Evolutionary conservation across 2,888 invertebrate genomes (phyloP).

Genomic region (Cheilosia urbana): DNA sequence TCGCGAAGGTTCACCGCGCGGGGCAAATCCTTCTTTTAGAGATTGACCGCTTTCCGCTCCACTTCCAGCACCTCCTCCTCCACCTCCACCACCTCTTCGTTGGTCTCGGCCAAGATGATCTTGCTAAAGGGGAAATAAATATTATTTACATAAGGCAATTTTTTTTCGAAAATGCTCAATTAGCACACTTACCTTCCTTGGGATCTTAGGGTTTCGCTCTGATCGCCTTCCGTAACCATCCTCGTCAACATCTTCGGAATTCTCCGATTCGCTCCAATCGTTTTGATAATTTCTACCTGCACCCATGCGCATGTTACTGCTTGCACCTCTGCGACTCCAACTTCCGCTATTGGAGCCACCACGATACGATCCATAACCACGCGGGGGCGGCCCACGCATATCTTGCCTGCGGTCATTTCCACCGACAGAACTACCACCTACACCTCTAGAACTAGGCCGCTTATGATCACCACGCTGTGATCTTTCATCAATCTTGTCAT

Average conservation of each 20-base stretch:
- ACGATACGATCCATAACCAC: constrained; percentile 84
- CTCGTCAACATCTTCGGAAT: constrained; percentile 90
- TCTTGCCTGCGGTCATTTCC: constrained; percentile 82
- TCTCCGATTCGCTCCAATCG: constrained; percentile 87
- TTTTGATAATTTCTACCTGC: constrained; percentile 82
- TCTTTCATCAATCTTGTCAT: constrained; percentile 57
- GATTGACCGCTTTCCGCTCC: constrained; percentile 77
- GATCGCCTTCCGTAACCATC: constrained; percentile 86
- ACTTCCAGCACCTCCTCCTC: constrained; percentile 68
- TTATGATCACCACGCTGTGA: constrained; percentile 78
- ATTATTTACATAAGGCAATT: neutral
- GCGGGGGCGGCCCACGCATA: constrained; percentile 81
- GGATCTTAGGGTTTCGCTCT: constrained; percentile 84
- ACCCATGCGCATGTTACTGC: constrained; percentile 81
- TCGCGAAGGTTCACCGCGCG: constrained; percentile 94
- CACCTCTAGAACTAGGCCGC: constrained; percentile 83
- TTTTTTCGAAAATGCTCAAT: neutral
- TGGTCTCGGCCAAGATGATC: constrained; percentile 64
- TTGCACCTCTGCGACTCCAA: constrained; percentile 80
- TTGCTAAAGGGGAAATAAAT: constrained; percentile 13
- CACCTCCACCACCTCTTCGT: constrained; percentile 61
- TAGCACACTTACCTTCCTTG: constrained; percentile 81
- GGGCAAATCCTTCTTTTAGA: constrained; percentile 90
- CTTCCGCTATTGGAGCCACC: constrained; percentile 84
- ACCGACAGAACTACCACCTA: constrained; percentile 81